Conservation (phyloP, 1,140 invertebrate genomes). For the Grapholita molesta region DNA sequence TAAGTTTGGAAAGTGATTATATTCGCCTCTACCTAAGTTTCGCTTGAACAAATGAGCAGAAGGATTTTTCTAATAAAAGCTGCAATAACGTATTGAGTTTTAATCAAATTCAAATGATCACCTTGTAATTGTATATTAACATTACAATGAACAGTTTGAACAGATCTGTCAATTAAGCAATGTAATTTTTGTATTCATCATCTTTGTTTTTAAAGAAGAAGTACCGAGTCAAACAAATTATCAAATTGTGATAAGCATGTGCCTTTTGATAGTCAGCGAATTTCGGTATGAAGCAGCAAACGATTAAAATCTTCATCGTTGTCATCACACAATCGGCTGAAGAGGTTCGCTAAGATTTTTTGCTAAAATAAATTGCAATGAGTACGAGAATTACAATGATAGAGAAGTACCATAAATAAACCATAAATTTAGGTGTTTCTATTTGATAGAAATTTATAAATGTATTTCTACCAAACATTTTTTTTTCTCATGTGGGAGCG, state of each 20-base stretch:
- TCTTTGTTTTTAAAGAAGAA: constrained; percentile 50
- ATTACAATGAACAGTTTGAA: too few relatives aligned
- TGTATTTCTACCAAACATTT: too few relatives aligned
- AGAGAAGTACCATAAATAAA: too few relatives aligned
- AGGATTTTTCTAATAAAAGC: constrained; percentile 53
- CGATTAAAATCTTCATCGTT: constrained; percentile 23
- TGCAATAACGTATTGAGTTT: constrained; percentile 53
- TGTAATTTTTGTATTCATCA: constrained; percentile 48
- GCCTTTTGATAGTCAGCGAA: constrained; percentile 56
- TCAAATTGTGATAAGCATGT: constrained; percentile 53
- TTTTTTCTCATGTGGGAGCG: too few relatives aligned
- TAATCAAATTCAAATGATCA: constrained; percentile 58
- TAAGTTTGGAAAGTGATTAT: constrained; percentile 49
- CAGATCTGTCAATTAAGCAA: constrained; percentile 49
- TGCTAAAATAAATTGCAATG: too few relatives aligned
- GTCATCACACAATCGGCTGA: too few relatives aligned
- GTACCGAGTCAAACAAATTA: constrained; percentile 46
- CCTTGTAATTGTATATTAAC: constrained; percentile 48
- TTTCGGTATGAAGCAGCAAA: constrained; percentile 57
- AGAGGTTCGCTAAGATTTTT: too few relatives aligned
- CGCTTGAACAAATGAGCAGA: constrained; percentile 49
- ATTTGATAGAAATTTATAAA: too few relatives aligned
- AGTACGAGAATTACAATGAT: too few relatives aligned
- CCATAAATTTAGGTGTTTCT: too few relatives aligned
- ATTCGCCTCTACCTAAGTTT: constrained; percentile 49